Evolutionary conservation across 1,140 invertebrate species (phyloP).

Genomic region (Steinernema khuongi): DNA sequence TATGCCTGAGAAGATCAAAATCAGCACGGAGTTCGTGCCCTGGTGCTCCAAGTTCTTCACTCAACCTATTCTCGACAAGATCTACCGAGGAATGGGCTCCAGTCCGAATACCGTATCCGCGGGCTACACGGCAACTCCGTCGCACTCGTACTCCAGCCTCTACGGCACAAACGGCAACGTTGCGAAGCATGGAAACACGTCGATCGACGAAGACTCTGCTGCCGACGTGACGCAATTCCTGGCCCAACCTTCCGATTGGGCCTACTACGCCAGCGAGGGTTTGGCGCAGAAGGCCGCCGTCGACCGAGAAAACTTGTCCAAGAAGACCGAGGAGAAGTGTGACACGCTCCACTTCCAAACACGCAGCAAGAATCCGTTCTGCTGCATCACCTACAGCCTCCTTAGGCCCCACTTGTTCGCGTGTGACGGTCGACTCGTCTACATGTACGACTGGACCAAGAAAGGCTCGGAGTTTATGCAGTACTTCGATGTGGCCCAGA

Average conservation of each 20-base stretch:
- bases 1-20: too few relatives aligned
- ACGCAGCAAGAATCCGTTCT: neutral
- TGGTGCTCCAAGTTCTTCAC: conserved; percentile 56
- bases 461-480: neutral
- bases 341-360: neutral
- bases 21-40: conserved; percentile 53
- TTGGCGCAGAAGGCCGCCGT: conserved; percentile 41
- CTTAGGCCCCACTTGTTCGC: conserved; percentile 46
- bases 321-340: conserved; percentile 18
- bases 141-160: too few relatives aligned
- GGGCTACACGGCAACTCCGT: neutral
- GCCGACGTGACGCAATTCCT: conserved; percentile 21
- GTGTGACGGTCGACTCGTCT: conserved; percentile 38
- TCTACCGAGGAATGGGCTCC: conserved; percentile 40
- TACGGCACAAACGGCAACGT: conserved; percentile 1
- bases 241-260: conserved; percentile 48
- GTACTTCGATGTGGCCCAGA: conserved; percentile 11
- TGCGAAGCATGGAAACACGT: conserved; percentile 29
- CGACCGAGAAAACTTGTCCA: conserved; percentile 41
- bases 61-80: conserved; percentile 54
- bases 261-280: conserved; percentile 48
- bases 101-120: conserved; percentile 21
- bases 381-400: conserved; percentile 38
- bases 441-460: neutral
- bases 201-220: conserved; percentile 38